Percentiles rank a stretch among this genome's conserved stretches.
Conservation (phyloP, 2,888 invertebrate genomes). For the Eupeodes latifasciatus region DNA sequence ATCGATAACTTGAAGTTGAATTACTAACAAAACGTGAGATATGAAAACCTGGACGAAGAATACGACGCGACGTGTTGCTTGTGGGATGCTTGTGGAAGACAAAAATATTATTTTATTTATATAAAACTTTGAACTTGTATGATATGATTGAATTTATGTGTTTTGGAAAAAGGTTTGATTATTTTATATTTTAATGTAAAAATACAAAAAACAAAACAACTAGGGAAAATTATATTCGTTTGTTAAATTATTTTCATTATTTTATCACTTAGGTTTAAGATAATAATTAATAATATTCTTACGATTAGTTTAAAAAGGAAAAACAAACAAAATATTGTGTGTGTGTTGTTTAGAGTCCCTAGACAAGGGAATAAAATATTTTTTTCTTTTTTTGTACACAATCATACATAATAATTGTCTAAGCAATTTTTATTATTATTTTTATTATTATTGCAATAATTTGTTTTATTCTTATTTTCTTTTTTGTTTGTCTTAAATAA, state of each 20-base stretch:
- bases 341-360: conserved; percentile 18
- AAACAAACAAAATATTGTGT: background rate
- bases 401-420: conserved; percentile 11
- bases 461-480: conserved; percentile 14
- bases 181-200: conserved; percentile 41
- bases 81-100: conserved; percentile 14
- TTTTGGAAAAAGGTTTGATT: conserved; percentile 18
- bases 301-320: background rate
- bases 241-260: conserved; percentile 66
- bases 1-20: background rate
- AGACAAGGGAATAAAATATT: conserved; percentile 8
- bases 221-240: conserved; percentile 52
- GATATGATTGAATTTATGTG: conserved; percentile 52
- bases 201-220: conserved; percentile 1
- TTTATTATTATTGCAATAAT: conserved; percentile 52
- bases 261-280: conserved; percentile 28
- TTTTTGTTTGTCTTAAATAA: conserved; percentile 10
- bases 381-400: background rate
- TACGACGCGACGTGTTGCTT: background rate
- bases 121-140: conserved; percentile 23
- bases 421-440: conserved; percentile 38
- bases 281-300: background rate
- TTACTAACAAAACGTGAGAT: conserved; percentile 31
- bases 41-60: conserved; percentile 8
- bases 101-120: conserved; percentile 1